Evolutionary conservation across 2,888 invertebrate genomes (phyloP), one percentile per base, ranked within the genome.

Genomic region (Morpho helenor): DNA sequence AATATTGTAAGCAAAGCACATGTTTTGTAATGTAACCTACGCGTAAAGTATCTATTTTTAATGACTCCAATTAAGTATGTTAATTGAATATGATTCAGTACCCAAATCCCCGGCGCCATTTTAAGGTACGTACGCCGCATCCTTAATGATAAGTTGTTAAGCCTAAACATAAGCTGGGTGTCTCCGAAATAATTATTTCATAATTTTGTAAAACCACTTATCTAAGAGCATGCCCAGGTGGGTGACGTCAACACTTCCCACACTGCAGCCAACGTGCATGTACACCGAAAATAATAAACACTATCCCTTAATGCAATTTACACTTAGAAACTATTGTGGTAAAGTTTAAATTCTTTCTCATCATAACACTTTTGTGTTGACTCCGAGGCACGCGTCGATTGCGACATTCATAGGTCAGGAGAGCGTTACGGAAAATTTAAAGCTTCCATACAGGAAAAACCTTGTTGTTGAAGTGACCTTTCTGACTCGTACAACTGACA

Each of bases 331-430:
- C 2, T 5, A 49, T 45, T n/a, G 6, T 0, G 7, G 63, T 74
- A 76, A 70, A 74, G 77, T 68, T 63, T 60, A 73, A 64, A 71
- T 70, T 79, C 56, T 63, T 65, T 58, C 45, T 56, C 60, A 42
- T 49, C 23, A 56, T 47, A 10, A 51, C 54, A 58, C 42, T 63
- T 64, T 66, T 68, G 66, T 69, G 66, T 65, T 73, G 74, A 72
- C 66, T 72, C 63, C 69, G 63, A 73, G 80, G 82, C 86, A 86
- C 85, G 86, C 84, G 86, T 80, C 84, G 67, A 77, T 87, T 87
- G 80, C 87, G 74, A 84, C 85, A 87, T 67, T 69, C 63, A 64
- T 41, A 47, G 46, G 10, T n/a, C 40, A n/a, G 40, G 53, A 53
- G 53, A 40, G 22, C 9, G 16, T 7, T 22, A 31, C 31, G 5